phyloP scores from a whole-genome alignment of 2,797 vertebrate species.

The Dermochelys coriacea region DNA sequence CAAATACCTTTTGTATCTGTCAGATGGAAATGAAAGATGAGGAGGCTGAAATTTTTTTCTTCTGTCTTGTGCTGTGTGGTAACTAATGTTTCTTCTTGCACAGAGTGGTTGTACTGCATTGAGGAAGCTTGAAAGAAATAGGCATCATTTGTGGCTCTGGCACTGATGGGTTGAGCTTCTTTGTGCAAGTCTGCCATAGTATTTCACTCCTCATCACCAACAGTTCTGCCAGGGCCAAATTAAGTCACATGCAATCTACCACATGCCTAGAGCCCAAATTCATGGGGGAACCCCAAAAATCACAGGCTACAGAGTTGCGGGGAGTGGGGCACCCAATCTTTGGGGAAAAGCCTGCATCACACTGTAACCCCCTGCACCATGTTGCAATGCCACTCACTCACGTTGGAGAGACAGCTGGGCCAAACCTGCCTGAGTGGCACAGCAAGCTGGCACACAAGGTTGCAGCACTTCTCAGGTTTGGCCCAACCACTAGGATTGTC shows the following conservation, averaged over 20 bases:
- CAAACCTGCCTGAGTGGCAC: neutral
- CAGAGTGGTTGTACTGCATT: neutral
- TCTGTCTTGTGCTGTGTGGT: slow-evolving; percentile 21
- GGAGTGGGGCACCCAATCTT: neutral
- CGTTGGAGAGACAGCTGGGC: neutral
- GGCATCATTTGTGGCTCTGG: neutral
- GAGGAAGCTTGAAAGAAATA: neutral
- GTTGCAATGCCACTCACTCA: neutral
- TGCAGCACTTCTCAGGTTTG: neutral
- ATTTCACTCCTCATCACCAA: neutral
- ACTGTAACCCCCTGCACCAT: neutral
- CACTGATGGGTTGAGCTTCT: neutral
- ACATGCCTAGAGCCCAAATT: neutral
- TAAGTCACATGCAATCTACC: neutral
- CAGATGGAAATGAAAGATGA: slow-evolving; percentile 44
- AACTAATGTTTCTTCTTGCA: neutral
- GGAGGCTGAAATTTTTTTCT: slow-evolving; percentile 13
- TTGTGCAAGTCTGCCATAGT: rapidly evolving
- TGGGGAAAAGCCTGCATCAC: rapidly evolving
- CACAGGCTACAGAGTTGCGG: neutral
- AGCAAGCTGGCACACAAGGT: neutral
- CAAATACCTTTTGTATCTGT: slow-evolving; percentile 49
- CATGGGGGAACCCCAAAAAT: neutral
- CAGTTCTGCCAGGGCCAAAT: neutral
- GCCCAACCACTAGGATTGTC: neutral